Base-by-base conservation (phyloP, 2,888 invertebrate species). In the Scaptomyza reducta region DNA sequence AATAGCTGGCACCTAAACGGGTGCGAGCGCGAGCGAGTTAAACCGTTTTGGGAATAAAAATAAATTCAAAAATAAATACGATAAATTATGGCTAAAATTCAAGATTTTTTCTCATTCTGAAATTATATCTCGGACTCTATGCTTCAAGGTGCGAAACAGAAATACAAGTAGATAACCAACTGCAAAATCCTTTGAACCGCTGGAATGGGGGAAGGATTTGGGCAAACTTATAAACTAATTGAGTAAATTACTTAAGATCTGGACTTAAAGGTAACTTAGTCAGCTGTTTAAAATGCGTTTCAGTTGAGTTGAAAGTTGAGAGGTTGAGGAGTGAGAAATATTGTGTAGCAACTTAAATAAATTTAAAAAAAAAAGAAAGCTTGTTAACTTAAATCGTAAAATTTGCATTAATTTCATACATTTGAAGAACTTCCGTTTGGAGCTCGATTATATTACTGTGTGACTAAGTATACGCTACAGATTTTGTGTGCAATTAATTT, bases 1-100 rank as follows among this genome's bases (percentile, higher is more conserved):
- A 94, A 98, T 98, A 94, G 98, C 98, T 93, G 98, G 98, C 94
- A 97, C 96, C 97, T 97, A 94, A 74, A 60, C 61, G 86, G 14
- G 38, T 77, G 78, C 86, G 55, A 86, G 64, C 77, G 44, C 80
- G 46, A 22, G 13, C 41, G 46, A 22, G 14, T 47, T 60, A 50
- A 27, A 68, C 58, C 42, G 67, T 62, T 67, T 60, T 16, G 68
- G 73, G 78, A 61, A 76, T 64, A 62, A 74, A 79, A 77, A 77
- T 68, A 77, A 82, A 79, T 69, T 63, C 9, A 31, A 77, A 85
- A 85, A 78, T 76, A 85, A 82, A 74, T 87, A 70, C 65, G 81
- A 81, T 84, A 86, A 84, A 84, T 72, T 77, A 60, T 77, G 79
- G 61, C 74, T 71, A 66, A 66, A 40, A 56, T 73, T 66, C 64